Evolutionary conservation across 1,140 invertebrate genomes (phyloP).

Genomic region (Telenomus remus): DNA sequence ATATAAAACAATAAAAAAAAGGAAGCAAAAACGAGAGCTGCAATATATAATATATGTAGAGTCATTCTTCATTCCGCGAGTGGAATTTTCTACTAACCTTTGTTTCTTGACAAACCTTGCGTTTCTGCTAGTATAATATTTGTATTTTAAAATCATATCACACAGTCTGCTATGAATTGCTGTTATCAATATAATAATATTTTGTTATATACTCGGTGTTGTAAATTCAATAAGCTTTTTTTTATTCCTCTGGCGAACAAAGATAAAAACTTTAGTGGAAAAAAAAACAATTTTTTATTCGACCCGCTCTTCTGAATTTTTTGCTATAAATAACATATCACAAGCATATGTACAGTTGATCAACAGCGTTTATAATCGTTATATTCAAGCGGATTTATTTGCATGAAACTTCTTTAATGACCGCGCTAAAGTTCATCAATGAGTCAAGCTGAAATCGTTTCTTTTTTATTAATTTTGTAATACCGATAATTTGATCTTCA

Average conservation of each 20-base stretch:
- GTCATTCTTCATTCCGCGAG: constrained; percentile 21
- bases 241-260: constrained; percentile 11
- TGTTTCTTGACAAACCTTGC: constrained; percentile 54
- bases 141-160: constrained; percentile 58
- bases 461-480: constrained; percentile 44
- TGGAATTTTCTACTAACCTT: constrained; percentile 59
- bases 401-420: constrained; percentile 39
- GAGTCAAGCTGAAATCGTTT: constrained; percentile 45
- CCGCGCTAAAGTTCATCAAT: constrained; percentile 53
- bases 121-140: constrained; percentile 56
- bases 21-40: constrained; percentile 13
- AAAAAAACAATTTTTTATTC: no score
- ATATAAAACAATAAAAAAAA: constrained; percentile 32
- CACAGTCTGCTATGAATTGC: constrained; percentile 40
- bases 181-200: constrained; percentile 60
- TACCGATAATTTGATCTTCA: constrained; percentile 29
- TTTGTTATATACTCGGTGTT: constrained; percentile 41
- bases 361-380: constrained; percentile 18
- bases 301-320: constrained; percentile 26
- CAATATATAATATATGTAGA: constrained; percentile 34
- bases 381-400: constrained; percentile 24
- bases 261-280: constrained; percentile 15
- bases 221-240: constrained; percentile 49
- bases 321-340: constrained; percentile 30
- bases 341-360: constrained; percentile 28